phyloP scores from a whole-genome alignment of 2,797 vertebrate species.

The Ciconia nigra region DNA sequence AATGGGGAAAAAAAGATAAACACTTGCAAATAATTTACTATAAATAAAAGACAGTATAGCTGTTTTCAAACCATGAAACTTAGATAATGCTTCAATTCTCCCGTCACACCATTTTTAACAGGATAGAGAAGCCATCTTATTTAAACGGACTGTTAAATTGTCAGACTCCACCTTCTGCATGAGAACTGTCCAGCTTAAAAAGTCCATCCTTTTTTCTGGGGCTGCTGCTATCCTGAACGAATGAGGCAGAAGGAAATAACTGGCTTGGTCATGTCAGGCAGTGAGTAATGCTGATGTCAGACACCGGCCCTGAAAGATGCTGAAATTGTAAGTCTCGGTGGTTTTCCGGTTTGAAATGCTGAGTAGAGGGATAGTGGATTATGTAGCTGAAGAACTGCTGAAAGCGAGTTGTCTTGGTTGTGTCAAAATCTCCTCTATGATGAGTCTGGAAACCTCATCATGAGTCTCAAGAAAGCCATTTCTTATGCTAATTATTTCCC shows the following conservation, averaged over 20 bases:
- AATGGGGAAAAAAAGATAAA: neutral
- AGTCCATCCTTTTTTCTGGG: neutral
- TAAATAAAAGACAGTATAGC: neutral
- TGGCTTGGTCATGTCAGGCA: conserved; percentile 1
- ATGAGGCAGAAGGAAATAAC: conserved; percentile 16
- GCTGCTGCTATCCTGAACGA: neutral
- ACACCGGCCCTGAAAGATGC: neutral
- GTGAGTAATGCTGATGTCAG: conserved; percentile 39
- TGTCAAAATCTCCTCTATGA: conserved; percentile 48
- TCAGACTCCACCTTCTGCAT: neutral
- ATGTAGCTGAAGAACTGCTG: conserved; percentile 35
- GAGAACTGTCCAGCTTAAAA: neutral
- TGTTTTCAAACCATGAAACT: neutral
- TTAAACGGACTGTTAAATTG: neutral
- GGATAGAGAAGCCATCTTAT: neutral
- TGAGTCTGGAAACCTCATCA: conserved; percentile 47
- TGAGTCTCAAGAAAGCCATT: conserved; percentile 53
- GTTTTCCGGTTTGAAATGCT: conserved; percentile 43
- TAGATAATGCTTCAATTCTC: neutral
- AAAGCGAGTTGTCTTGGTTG: conserved; percentile 23
- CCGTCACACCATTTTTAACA: neutral
- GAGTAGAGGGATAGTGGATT: conserved; percentile 16
- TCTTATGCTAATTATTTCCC: conserved; percentile 60
- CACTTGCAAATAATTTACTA: neutral
- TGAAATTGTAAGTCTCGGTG: conserved; percentile 12